Conservation (phyloP, 2,888 invertebrate species). For the Macropis europaea region DNA sequence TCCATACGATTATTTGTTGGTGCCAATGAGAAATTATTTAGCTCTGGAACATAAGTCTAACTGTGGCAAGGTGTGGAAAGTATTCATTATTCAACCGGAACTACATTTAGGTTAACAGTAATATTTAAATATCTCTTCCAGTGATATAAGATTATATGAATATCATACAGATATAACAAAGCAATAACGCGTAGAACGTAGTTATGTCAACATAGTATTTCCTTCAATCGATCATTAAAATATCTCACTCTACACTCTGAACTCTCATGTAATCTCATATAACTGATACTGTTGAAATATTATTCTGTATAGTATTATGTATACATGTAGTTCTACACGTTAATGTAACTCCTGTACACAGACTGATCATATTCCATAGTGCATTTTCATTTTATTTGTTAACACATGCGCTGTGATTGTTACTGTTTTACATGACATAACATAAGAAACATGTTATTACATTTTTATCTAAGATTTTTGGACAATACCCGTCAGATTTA, state of each 20-base stretch:
- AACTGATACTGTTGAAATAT: not conserved
- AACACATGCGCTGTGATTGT: conserved; percentile 61
- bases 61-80: conserved; percentile 84
- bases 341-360: conserved; percentile 28
- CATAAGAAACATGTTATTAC: conserved; percentile 35
- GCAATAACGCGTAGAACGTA: conserved; percentile 26
- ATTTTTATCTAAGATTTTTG: conserved; percentile 41
- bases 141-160: conserved; percentile 15
- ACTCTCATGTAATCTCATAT: not conserved
- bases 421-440: conserved; percentile 45
- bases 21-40: conserved; percentile 82
- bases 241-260: no score
- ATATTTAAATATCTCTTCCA: conserved; percentile 17
- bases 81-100: conserved; percentile 80
- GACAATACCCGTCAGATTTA: conserved; percentile 44
- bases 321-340: conserved; percentile 13
- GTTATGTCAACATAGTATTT: conserved; percentile 2
- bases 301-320: not conserved
- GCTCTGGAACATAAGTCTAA: conserved; percentile 82
- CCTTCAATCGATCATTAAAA: not conserved
- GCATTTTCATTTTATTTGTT: conserved; percentile 53
- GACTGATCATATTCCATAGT: conserved; percentile 51
- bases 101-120: conserved; percentile 62
- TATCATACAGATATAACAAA: conserved; percentile 2
- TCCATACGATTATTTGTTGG: conserved; percentile 83